These are phyloP conservation scores for Microctenopoma lineatum DNA, from an alignment of 2,797 vertebrate species.

Conservation along the genomic window DNA sequence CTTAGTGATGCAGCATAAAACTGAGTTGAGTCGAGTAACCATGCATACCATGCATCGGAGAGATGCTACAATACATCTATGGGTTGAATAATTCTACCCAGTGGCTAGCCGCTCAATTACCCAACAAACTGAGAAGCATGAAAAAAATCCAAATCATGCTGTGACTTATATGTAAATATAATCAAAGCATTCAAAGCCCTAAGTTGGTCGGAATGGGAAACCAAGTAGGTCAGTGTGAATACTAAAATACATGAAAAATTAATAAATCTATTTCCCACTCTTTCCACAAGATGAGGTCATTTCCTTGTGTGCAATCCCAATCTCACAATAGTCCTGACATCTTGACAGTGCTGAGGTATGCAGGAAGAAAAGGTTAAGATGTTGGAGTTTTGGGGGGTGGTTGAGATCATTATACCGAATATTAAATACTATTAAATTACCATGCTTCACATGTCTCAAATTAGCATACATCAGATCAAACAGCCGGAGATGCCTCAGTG, in stretches of 20 bases:
- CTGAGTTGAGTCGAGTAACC: too few relatives aligned
- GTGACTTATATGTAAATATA: background rate
- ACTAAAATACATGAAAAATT: background rate
- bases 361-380: slow-evolving; percentile 60
- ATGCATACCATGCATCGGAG: too few relatives aligned
- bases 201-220: slow-evolving; percentile 1
- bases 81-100: too few relatives aligned
- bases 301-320: slow-evolving; percentile 27
- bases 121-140: too few relatives aligned
- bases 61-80: too few relatives aligned
- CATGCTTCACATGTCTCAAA: slow-evolving; percentile 73
- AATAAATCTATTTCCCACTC: slow-evolving; percentile 3
- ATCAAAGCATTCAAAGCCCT: slow-evolving; percentile 1
- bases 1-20: too few relatives aligned
- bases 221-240: background rate
- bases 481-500: slow-evolving; percentile 61
- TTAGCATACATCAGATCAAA: slow-evolving; percentile 81
- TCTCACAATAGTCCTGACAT: slow-evolving; percentile 26
- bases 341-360: slow-evolving; percentile 61
- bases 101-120: too few relatives aligned
- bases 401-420: slow-evolving; percentile 40
- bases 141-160: too few relatives aligned
- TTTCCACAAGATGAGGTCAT: slow-evolving; percentile 19
- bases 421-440: slow-evolving; percentile 72
- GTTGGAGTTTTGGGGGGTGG: slow-evolving; percentile 9